Evolutionary conservation across 2,113 vertebrate genomes (phyloP).

Genomic region (Thunnus thynnus): DNA sequence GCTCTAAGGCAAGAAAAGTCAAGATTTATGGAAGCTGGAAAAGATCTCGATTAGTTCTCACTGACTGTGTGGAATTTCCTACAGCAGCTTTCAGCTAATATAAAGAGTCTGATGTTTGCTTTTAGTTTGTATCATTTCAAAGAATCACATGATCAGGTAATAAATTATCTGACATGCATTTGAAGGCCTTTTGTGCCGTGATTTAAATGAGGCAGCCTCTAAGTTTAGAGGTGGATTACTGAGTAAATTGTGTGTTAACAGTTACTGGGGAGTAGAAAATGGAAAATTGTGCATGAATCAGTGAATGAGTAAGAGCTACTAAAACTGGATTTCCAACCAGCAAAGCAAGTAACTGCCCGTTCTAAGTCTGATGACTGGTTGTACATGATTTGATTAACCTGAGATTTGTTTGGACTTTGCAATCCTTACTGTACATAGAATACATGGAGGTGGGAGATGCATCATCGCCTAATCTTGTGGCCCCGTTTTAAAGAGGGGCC

Average conservation of each 20-base stretch:
- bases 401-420: too few relatives aligned
- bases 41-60: neutral
- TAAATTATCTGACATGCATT: neutral
- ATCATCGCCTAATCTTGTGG: too few relatives aligned
- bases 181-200: too few relatives aligned
- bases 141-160: neutral
- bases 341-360: too few relatives aligned
- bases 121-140: neutral
- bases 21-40: constrained; percentile 21
- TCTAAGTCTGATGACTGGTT: too few relatives aligned
- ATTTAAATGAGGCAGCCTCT: too few relatives aligned
- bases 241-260: neutral
- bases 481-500: too few relatives aligned
- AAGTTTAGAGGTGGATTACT: neutral
- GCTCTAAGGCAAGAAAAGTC: constrained; percentile 18
- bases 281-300: neutral
- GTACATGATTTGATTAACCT: too few relatives aligned
- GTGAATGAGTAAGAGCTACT: neutral
- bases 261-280: neutral
- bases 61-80: neutral
- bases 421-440: too few relatives aligned
- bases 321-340: too few relatives aligned
- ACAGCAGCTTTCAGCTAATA: neutral
- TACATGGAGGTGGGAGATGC: too few relatives aligned
- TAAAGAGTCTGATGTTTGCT: neutral